phyloP scores from a whole-genome alignment of 2,797 vertebrate genomes.

The Notoglanidium macrostoma region DNA sequence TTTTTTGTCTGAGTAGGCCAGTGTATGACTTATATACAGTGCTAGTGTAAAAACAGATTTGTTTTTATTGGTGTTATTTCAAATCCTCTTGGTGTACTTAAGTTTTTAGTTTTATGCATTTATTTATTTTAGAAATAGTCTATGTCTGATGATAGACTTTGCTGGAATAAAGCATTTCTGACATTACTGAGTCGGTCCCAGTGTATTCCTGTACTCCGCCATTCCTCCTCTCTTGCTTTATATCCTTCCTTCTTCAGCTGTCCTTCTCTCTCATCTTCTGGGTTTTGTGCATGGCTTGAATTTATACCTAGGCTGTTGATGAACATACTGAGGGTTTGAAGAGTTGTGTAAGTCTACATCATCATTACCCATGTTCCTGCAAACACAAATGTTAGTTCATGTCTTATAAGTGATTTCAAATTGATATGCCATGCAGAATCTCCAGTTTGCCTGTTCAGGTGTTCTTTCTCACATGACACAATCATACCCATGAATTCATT shows the following conservation, averaged over 20 bases:
- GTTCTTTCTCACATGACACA: background rate
- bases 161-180: conserved; percentile 87
- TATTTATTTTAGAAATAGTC: conserved; percentile 84
- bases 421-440: background rate
- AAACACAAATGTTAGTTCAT: background rate
- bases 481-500: background rate
- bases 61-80: conserved; percentile 84
- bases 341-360: background rate
- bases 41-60: conserved; percentile 66
- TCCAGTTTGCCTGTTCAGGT: background rate
- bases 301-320: conserved; percentile 18
- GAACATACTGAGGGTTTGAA: background rate
- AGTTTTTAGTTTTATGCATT: conserved; percentile 81
- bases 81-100: conserved; percentile 82
- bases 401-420: background rate
- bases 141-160: conserved; percentile 73
- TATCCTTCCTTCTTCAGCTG: conserved; percentile 49
- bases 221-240: conserved; percentile 52
- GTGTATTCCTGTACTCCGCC: conserved; percentile 65
- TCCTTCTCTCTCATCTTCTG: conserved; percentile 55
- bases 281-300: conserved; percentile 53
- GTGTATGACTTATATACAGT: conserved; percentile 71
- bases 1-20: conserved; percentile 70
- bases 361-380: background rate
- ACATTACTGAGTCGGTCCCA: conserved; percentile 75